Base-by-base conservation (phyloP, 1,140 invertebrate genomes). In the Drosophila fuyamai region DNA sequence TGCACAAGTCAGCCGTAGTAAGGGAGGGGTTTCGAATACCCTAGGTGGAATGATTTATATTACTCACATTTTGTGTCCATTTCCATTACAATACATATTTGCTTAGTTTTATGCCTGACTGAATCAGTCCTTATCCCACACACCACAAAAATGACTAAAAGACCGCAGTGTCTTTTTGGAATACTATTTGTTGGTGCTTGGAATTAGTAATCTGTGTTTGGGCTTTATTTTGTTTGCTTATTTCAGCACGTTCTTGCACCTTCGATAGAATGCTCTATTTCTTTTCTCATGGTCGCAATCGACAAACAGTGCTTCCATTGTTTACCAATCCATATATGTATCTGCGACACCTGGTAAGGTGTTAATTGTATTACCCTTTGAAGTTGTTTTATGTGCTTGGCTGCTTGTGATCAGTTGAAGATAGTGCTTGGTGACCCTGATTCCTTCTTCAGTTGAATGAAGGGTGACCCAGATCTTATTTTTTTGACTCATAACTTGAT, bases 221-320 rank as follows among this genome's bases (percentile, higher is more conserved):
- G 51, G 36, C 51, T 40, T 56, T 29, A 14, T 10, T 58, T 32
- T 63, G 60, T 59, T 58, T 63, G 40, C 14, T 27, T 23, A 58
- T 14, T 58, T 29, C 56, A 61, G 57, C 61, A 68, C 60, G 65
- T 68, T 53, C 61, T 38, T 65, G 14, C 62, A 47, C 57, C 62
- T 14, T 43, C 9, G 61, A 66, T 66, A 60, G 47, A 51, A 60
- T 18, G 65, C 47, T 66, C 65, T 68, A 60, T 23, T 66, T 66
- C 40, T 36, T 43, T 66, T 54, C 61, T 46, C 61, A 36, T 54
- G 38, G 60, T 9, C 46, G 61, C 23, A 53, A 60, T 66, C 61
- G 12, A 7, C 12, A n/a, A 53, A 67, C 60, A 41, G 27, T 16
- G 44, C 16, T 35, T 36, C 29, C 41, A 27, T 65, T 68, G 65